phyloP scores from a whole-genome alignment of 2,888 invertebrate genomes.

The Coelinius sp. region DNA sequence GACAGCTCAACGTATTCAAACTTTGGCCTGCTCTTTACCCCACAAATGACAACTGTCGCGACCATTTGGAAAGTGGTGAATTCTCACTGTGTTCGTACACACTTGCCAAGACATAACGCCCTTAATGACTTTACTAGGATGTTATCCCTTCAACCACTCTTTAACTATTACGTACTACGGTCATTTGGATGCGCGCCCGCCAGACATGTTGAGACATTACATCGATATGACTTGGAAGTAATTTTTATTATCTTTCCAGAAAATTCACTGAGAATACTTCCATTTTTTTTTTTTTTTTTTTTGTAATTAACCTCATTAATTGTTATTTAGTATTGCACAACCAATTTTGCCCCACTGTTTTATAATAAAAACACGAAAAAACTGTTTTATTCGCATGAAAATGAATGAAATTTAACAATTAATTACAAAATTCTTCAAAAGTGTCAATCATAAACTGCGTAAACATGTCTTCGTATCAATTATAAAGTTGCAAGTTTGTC shows the following conservation, averaged over 20 bases:
- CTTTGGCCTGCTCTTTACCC: constrained; percentile 11
- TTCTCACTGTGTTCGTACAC: constrained; percentile 36
- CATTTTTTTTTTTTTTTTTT: background rate
- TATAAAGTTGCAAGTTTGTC: background rate
- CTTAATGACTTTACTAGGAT: constrained; percentile 40
- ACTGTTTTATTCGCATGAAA: too few species aligned
- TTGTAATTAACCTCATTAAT: background rate
- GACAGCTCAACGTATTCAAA: constrained; percentile 44
- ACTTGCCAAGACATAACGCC: constrained; percentile 46
- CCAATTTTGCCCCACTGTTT: too few species aligned
- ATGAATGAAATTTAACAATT: too few species aligned
- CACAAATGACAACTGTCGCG: constrained; percentile 30
- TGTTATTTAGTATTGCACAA: background rate
- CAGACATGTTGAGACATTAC: constrained; percentile 42
- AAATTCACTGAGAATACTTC: background rate
- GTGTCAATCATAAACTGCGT: background rate
- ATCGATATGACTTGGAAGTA: constrained; percentile 36
- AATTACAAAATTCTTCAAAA: too few species aligned
- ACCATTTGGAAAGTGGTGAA: constrained; percentile 52
- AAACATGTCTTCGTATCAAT: background rate
- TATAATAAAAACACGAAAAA: too few species aligned
- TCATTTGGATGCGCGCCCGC: constrained; percentile 60
- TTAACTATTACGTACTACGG: constrained; percentile 45
- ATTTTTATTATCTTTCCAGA: constrained; percentile 13
- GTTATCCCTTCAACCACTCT: background rate